Conservation (phyloP, 1,140 invertebrate species). For the Dolichoris vasculosae region DNA sequence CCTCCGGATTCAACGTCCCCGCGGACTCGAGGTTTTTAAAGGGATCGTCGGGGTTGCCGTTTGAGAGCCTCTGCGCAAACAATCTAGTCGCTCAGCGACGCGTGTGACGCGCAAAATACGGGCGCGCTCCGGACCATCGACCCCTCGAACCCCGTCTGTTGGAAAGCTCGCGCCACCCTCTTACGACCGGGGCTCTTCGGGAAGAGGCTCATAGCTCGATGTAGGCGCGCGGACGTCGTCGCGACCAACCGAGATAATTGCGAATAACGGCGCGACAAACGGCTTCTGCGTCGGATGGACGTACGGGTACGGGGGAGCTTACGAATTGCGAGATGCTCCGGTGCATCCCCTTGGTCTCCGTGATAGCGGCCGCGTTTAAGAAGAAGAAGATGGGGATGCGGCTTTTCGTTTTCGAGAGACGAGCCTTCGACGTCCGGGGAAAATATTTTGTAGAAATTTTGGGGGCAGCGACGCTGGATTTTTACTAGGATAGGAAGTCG, state of each 20-base stretch:
- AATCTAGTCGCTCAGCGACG: slow-evolving; percentile 75
- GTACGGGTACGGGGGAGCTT: slow-evolving; percentile 49
- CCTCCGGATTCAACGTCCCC: neutral
- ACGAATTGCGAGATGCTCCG: slow-evolving; percentile 53
- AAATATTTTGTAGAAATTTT: neutral
- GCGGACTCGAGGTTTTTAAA: neutral
- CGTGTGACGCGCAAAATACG: slow-evolving; percentile 76
- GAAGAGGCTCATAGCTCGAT: slow-evolving; percentile 58
- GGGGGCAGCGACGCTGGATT: neutral
- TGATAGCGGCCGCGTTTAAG: neutral
- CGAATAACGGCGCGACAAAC: slow-evolving; percentile 73
- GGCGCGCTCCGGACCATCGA: slow-evolving; percentile 64
- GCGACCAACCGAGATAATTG: slow-evolving; percentile 70
- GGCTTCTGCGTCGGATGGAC: slow-evolving; percentile 44
- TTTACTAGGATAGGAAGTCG: neutral
- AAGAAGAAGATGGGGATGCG: no score
- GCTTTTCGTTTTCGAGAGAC: neutral
- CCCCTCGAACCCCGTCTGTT: slow-evolving; percentile 45
- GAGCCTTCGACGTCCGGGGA: neutral
- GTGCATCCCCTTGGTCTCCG: slow-evolving; percentile 49
- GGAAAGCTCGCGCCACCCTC: slow-evolving; percentile 15
- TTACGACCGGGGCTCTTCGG: neutral
- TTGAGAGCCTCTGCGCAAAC: slow-evolving; percentile 75
- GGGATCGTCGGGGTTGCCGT: slow-evolving; percentile 47
- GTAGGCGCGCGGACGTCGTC: slow-evolving; percentile 65